Percentiles rank a stretch among this genome's conserved stretches.
Conservation (phyloP, 2,113 vertebrate species). For the Lipophrys pholis region DNA sequence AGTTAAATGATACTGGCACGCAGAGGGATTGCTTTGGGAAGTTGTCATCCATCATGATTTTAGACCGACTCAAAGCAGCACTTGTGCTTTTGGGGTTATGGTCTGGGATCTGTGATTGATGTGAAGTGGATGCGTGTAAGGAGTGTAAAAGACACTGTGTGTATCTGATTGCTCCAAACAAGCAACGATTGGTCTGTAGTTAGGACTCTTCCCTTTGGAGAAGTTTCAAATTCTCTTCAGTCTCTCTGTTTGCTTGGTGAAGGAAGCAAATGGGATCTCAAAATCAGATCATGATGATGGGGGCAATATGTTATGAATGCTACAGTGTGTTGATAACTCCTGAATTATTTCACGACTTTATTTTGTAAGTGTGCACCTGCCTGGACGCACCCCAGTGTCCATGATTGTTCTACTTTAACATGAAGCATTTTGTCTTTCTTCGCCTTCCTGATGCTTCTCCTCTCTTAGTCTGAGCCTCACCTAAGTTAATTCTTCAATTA, state of each 20-base stretch:
- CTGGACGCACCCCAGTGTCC: background rate
- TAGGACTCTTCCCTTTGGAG: constrained; percentile 26
- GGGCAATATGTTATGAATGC: constrained; percentile 22
- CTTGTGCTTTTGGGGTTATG: constrained; percentile 79
- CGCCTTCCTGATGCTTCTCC: constrained; percentile 48
- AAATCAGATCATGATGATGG: constrained; percentile 48
- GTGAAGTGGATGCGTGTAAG: constrained; percentile 58
- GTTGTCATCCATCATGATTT: constrained; percentile 86
- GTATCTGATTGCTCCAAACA: constrained; percentile 41
- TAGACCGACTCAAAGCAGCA: constrained; percentile 80
- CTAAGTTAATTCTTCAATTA: constrained; percentile 82
- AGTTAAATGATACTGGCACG: constrained; percentile 83
- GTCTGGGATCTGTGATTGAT: constrained; percentile 78
- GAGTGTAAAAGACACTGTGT: constrained; percentile 41
- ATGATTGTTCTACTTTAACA: constrained; percentile 61
- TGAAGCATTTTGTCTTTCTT: constrained; percentile 53
- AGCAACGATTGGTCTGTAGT: constrained; percentile 35
- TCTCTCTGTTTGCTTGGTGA: constrained; percentile 10
- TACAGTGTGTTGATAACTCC: constrained; percentile 30
- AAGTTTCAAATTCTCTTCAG: constrained; percentile 31
- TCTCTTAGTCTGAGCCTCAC: constrained; percentile 63
- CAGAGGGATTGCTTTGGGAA: constrained; percentile 81
- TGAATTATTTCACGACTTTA: constrained; percentile 17
- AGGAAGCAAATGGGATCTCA: constrained; percentile 30
- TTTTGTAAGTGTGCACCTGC: background rate